Evolutionary conservation across 2,113 vertebrate species (phyloP).

Genomic region (Eptesicus fuscus): DNA sequence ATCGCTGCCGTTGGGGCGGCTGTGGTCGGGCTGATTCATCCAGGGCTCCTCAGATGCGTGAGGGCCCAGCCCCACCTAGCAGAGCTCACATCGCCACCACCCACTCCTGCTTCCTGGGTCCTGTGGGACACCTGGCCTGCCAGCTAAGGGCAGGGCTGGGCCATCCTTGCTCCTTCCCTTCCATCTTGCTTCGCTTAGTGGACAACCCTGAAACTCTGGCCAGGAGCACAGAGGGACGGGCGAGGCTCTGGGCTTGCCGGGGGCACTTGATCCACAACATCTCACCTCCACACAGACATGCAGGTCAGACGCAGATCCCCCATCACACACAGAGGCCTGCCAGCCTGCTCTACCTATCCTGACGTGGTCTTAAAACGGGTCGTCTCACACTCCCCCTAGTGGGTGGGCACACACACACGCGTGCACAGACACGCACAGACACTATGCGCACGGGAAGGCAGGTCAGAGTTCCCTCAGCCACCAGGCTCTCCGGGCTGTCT

Average conservation of each 20-base stretch:
- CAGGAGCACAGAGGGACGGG: not conserved
- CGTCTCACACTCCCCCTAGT: not conserved
- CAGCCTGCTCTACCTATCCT: not conserved
- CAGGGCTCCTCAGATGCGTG: constrained; percentile 38
- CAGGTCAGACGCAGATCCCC: not conserved
- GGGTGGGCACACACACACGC: not conserved
- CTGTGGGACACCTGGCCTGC: not conserved
- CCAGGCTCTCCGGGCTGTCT: not conserved
- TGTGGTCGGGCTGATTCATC: constrained; percentile 64
- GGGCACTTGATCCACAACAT: too few relatives aligned
- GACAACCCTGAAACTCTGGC: not conserved
- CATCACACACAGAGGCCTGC: not conserved
- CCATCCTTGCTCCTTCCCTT: not conserved
- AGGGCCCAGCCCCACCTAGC: constrained; percentile 48
- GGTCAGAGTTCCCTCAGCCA: not conserved
- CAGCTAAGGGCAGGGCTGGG: not conserved
- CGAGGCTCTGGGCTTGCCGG: not conserved
- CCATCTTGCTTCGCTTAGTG: not conserved
- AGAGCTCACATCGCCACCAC: constrained; percentile 4
- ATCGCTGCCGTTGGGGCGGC: not conserved
- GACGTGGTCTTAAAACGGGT: not conserved
- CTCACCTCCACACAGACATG: not conserved
- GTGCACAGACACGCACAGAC: not conserved
- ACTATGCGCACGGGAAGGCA: not conserved
- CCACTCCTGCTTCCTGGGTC: constrained; percentile 56